Evolutionary conservation across 2,797 vertebrate genomes (phyloP).

Genomic region (Scleropages formosus): DNA sequence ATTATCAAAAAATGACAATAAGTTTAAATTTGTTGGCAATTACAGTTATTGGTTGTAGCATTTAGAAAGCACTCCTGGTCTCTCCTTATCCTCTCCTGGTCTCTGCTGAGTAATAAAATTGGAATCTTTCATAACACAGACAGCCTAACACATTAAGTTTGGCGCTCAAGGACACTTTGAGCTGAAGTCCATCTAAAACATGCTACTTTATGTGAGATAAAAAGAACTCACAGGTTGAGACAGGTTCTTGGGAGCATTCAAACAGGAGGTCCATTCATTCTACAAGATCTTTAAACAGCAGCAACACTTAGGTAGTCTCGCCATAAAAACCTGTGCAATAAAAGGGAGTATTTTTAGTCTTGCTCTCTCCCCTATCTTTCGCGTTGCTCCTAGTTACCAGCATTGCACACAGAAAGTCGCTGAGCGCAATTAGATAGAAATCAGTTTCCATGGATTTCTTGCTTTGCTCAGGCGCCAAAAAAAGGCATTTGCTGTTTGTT

Average conservation of each 20-base stretch:
- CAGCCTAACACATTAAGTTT: not conserved
- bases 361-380: conserved; percentile 51
- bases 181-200: not conserved
- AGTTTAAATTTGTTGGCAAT: too few species aligned
- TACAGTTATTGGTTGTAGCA: too few species aligned
- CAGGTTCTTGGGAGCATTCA: conserved; percentile 41
- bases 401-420: conserved; percentile 58
- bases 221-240: conserved; percentile 47
- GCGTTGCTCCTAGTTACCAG: conserved; percentile 73
- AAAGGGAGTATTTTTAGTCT: conserved; percentile 59
- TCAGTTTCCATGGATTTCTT: conserved; percentile 72
- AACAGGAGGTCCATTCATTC: conserved; percentile 54
- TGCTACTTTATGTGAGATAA: not conserved
- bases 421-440: conserved; percentile 74
- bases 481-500: conserved; percentile 69
- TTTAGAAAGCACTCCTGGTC: too few species aligned
- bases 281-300: conserved; percentile 52
- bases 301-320: conserved; percentile 57
- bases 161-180: not conserved
- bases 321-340: conserved; percentile 70
- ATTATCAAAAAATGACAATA: too few species aligned
- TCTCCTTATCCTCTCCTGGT: too few species aligned
- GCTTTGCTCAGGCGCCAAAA: conserved; percentile 54
- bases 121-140: not conserved
- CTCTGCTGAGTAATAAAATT: too few species aligned